phyloP scores from a whole-genome alignment of 2,113 vertebrate species.

The Callaeas wilsoni region DNA sequence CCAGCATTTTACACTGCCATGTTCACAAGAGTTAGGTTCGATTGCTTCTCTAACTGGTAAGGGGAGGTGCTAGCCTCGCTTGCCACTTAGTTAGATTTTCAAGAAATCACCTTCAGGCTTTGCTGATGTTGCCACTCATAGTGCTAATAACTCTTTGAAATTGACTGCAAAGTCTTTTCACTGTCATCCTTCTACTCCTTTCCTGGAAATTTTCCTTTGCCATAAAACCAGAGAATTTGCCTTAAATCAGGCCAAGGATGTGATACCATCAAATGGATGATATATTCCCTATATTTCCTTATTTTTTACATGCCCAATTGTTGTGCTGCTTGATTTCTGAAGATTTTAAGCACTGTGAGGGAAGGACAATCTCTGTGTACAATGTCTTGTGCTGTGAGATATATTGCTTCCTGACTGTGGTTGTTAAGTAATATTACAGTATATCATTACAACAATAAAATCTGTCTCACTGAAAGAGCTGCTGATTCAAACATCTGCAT shows the following conservation, averaged over 20 bases:
- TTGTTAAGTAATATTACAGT: neutral
- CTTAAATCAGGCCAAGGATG: neutral
- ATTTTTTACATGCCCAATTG: neutral
- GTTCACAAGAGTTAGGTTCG: neutral
- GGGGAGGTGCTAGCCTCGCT: neutral
- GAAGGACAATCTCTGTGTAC: neutral
- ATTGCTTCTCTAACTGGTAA: neutral
- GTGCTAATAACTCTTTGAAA: neutral
- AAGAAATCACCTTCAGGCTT: neutral
- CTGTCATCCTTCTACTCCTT: neutral
- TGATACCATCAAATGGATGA: neutral
- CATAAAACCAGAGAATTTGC: neutral
- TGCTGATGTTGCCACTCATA: neutral
- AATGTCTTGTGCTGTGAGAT: neutral
- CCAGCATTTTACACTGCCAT: neutral
- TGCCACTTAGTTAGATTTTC: neutral
- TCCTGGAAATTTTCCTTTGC: neutral
- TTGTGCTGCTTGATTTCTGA: neutral
- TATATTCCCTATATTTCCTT: neutral
- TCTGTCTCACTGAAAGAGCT: neutral
- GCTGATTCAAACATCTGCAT: neutral
- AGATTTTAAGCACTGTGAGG: neutral
- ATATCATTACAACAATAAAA: neutral
- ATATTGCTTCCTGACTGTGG: neutral
- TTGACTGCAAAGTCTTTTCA: neutral